phyloP scores from a whole-genome alignment of 2,888 invertebrate species.

The Pandemis cinnamomeana region DNA sequence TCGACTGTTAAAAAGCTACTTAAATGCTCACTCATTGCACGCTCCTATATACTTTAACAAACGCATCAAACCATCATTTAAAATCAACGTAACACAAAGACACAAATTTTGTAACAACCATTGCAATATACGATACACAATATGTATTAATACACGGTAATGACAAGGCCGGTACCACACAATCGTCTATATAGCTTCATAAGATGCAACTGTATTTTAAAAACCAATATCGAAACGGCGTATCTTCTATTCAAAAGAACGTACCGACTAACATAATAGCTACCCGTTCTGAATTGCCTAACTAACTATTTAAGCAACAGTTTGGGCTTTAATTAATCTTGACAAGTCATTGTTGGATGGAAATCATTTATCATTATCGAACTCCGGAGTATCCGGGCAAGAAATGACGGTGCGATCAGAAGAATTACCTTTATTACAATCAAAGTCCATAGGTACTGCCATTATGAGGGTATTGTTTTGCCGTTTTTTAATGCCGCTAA shows the following conservation, averaged over 20 bases:
- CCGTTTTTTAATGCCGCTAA: constrained; percentile 15
- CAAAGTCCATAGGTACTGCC: constrained; percentile 56
- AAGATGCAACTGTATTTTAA: constrained; percentile 40
- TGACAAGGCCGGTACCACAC: constrained; percentile 38
- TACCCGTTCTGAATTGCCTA: constrained; percentile 69
- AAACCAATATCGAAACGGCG: constrained; percentile 36
- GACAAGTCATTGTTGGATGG: constrained; percentile 72
- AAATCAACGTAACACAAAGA: constrained; percentile 22
- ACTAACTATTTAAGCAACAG: constrained; percentile 81
- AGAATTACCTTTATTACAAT: constrained; percentile 56
- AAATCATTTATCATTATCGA: constrained; percentile 80
- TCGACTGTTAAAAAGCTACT: constrained; percentile 12
- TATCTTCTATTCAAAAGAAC: constrained; percentile 29
- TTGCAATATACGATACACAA: constrained; percentile 28
- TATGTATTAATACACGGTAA: constrained; percentile 43
- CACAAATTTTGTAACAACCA: constrained; percentile 32
- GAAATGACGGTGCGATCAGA: constrained; percentile 62
- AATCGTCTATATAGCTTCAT: constrained; percentile 19
- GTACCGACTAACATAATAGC: constrained; percentile 56
- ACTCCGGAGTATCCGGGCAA: constrained; percentile 62
- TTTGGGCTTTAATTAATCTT: constrained; percentile 80
- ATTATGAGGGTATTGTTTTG: constrained; percentile 44
- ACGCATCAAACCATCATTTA: constrained; percentile 19
- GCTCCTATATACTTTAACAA: constrained; percentile 12
- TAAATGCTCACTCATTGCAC: constrained; percentile 15